A percentile compares a stretch with the other conserved stretches of the same genome.
phyloP scores from a whole-genome alignment of 30 jellyfish, hydroid and myxozoan genomes.

The Aurelia aurita region DNA sequence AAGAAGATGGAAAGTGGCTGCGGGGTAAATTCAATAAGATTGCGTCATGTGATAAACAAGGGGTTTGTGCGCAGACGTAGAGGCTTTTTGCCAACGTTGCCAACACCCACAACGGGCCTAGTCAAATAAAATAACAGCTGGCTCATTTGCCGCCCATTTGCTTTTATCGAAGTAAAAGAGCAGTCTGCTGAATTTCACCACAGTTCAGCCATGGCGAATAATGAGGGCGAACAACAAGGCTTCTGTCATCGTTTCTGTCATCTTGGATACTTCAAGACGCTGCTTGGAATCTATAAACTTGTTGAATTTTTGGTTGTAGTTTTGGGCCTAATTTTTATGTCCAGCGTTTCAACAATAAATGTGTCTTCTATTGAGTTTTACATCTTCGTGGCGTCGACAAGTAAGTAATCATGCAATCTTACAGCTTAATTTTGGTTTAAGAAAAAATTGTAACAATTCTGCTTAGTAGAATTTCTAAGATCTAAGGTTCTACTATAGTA shows the following conservation, averaged over 20 bases:
- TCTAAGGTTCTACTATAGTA: no score
- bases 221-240: constrained; percentile 32
- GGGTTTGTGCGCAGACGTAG: no score
- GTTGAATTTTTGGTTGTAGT: constrained; percentile 39
- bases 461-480: no score
- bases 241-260: constrained; percentile 20
- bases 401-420: not conserved
- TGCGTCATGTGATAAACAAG: no score
- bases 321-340: constrained; percentile 65
- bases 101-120: no score
- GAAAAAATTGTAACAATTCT: no score
- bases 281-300: constrained; percentile 36
- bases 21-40: no score
- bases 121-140: no score
- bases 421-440: no score
- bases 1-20: no score
- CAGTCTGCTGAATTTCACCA: not conserved
- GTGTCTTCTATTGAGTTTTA: constrained; percentile 50
- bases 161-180: not conserved
- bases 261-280: constrained; percentile 45
- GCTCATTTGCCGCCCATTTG: constrained; percentile 17
- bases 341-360: constrained; percentile 54
- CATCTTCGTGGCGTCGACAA: constrained; percentile 43
- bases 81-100: no score
- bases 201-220: not conserved